Conservation (phyloP, 2,113 vertebrate species). For the Brachyhypopomus gauderio region DNA sequence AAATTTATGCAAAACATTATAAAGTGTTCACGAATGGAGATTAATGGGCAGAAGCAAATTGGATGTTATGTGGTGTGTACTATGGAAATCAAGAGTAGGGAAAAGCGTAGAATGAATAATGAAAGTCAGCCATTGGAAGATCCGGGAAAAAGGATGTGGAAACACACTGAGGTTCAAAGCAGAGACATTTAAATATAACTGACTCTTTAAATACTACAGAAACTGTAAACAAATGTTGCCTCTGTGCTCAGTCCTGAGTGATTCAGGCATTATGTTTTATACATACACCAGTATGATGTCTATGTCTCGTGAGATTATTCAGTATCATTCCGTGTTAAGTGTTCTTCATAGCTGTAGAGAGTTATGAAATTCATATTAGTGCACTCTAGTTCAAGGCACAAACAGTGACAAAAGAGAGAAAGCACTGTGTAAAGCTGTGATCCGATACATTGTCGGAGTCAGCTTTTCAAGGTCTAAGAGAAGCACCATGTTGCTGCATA, state of each 20-base stretch:
- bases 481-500: slow-evolving; percentile 12
- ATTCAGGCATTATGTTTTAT: slow-evolving; percentile 22
- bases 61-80: neutral
- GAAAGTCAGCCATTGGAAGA: slow-evolving; percentile 6
- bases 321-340: no score
- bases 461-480: neutral
- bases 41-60: neutral
- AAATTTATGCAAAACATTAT: slow-evolving; percentile 18
- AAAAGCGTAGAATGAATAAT: slow-evolving; percentile 24
- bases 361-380: slow-evolving; percentile 6
- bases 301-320: no score
- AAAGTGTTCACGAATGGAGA: slow-evolving; percentile 15
- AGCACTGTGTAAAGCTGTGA: neutral
- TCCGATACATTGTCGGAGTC: neutral
- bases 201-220: no score
- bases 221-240: no score
- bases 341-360: no score
- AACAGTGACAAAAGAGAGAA: neutral
- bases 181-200: neutral
- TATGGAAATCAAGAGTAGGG: neutral
- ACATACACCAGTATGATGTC: neutral
- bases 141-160: slow-evolving; percentile 6
- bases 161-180: slow-evolving; percentile 1
- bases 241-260: neutral
- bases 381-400: neutral